Conservation (phyloP, 2,113 vertebrate species). For the Lipophrys pholis region DNA sequence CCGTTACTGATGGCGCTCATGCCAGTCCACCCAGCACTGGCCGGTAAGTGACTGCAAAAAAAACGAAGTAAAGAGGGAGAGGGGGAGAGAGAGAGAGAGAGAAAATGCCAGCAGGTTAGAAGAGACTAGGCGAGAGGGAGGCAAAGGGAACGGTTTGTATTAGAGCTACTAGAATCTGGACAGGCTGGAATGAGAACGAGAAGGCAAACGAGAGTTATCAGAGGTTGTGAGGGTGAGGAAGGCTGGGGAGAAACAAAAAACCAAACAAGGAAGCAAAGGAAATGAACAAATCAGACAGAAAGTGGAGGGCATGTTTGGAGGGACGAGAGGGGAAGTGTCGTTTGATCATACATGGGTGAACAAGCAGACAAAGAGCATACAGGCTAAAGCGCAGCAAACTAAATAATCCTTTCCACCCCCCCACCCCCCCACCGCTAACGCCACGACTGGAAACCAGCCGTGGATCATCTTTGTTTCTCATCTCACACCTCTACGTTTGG, state of each 20-base stretch:
- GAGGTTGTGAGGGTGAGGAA: slow-evolving; percentile 53
- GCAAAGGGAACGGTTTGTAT: slow-evolving; percentile 56
- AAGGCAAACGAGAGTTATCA: slow-evolving; percentile 63
- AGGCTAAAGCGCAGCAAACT: slow-evolving; percentile 56
- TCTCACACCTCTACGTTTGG: slow-evolving; percentile 31
- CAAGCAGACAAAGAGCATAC: slow-evolving; percentile 61
- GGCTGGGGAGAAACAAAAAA: slow-evolving; percentile 40
- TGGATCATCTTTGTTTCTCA: not conserved
- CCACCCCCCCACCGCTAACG: slow-evolving; percentile 12
- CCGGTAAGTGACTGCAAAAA: slow-evolving; percentile 89
- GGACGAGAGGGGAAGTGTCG: slow-evolving; percentile 39
- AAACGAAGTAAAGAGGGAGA: slow-evolving; percentile 54
- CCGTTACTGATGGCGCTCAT: slow-evolving; percentile 85
- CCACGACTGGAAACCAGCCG: not conserved
- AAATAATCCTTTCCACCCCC: slow-evolving; percentile 30
- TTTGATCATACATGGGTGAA: slow-evolving; percentile 61
- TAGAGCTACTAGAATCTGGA: slow-evolving; percentile 68
- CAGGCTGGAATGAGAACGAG: slow-evolving; percentile 65
- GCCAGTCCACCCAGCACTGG: slow-evolving; percentile 91
- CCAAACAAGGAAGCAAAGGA: slow-evolving; percentile 39
- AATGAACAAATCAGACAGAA: slow-evolving; percentile 4
- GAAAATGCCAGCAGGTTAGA: slow-evolving; percentile 81
- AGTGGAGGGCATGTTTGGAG: slow-evolving; percentile 29
- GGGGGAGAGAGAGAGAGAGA: slow-evolving; percentile 50
- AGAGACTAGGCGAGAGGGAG: slow-evolving; percentile 76